A percentile compares a stretch with the other conserved stretches of the same genome.
Conservation (phyloP, 2,888 invertebrate species). For the Drymonia ruficornis region DNA sequence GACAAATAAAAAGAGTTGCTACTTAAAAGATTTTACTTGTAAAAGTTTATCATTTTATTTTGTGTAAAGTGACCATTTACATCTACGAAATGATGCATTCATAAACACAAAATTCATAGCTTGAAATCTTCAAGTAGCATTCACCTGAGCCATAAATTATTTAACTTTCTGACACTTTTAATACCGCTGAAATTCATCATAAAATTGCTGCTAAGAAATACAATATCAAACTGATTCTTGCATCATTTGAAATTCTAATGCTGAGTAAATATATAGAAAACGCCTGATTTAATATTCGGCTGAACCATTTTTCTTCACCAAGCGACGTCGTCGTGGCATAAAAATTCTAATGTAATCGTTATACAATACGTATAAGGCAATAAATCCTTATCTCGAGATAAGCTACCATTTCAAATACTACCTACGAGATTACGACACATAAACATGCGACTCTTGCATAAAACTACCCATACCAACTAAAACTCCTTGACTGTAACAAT, state of each 20-base stretch:
- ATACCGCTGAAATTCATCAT: conserved; percentile 11
- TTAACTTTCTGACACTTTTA: no score
- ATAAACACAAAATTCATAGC: no score
- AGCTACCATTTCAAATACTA: conserved; percentile 45
- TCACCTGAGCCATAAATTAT: no score
- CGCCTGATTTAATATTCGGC: conserved; percentile 36
- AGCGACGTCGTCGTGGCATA: conserved; percentile 35
- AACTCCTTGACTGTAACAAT: no score
- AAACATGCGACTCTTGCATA: conserved; percentile 18
- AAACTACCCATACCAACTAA: neutral
- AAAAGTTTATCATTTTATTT: no score
- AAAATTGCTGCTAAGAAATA: conserved; percentile 15
- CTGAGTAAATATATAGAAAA: conserved; percentile 34
- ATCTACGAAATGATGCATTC: no score
- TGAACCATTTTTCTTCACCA: conserved; percentile 36
- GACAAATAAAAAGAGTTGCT: no score
- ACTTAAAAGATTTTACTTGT: no score
- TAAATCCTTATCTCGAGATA: conserved; percentile 64
- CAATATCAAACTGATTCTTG: conserved; percentile 22
- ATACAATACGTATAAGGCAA: conserved; percentile 45
- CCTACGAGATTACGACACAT: conserved; percentile 29
- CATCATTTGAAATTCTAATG: conserved; percentile 33
- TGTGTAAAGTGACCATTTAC: no score
- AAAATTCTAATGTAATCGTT: conserved; percentile 45
- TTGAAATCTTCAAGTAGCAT: no score